Percentiles rank a stretch among this genome's conserved stretches.
These are phyloP conservation scores for Brachionus plicatilis DNA, from an alignment of 1,140 invertebrate genomes.

Conservation along the genomic window DNA sequence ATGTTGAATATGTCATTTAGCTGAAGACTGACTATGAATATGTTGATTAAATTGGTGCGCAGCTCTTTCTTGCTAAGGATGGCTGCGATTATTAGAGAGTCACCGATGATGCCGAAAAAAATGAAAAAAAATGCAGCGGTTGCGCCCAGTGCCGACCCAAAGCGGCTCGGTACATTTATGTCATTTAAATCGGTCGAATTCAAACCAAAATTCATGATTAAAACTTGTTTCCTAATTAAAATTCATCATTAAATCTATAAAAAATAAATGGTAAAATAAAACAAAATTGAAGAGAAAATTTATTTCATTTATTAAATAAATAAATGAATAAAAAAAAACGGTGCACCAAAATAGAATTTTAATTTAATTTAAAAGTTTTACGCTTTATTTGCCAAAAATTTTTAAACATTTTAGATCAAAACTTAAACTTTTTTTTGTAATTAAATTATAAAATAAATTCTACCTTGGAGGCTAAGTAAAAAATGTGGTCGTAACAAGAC, in stretches of 20 bases:
- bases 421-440: too few species aligned
- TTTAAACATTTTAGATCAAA: too few species aligned
- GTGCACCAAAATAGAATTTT: too few species aligned
- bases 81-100: background rate
- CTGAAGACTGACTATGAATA: conserved; percentile 45
- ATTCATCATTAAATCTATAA: background rate
- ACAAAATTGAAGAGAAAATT: too few species aligned
- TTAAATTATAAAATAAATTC: too few species aligned
- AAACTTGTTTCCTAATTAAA: background rate
- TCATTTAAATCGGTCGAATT: background rate
- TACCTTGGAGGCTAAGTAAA: too few species aligned
- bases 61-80: conserved; percentile 25
- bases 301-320: too few species aligned
- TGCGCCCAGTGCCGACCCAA: conserved; percentile 12
- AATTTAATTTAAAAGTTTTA: too few species aligned
- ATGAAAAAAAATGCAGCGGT: conserved; percentile 35
- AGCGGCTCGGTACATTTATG: background rate
- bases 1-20: conserved; percentile 55
- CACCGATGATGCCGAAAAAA: conserved; percentile 13
- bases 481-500: too few species aligned
- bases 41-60: conserved; percentile 18
- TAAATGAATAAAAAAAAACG: too few species aligned
- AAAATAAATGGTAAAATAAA: background rate
- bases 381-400: too few species aligned
- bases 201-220: background rate